phyloP scores from a whole-genome alignment of 2,113 vertebrate species.

The Periophthalmus modestus region DNA sequence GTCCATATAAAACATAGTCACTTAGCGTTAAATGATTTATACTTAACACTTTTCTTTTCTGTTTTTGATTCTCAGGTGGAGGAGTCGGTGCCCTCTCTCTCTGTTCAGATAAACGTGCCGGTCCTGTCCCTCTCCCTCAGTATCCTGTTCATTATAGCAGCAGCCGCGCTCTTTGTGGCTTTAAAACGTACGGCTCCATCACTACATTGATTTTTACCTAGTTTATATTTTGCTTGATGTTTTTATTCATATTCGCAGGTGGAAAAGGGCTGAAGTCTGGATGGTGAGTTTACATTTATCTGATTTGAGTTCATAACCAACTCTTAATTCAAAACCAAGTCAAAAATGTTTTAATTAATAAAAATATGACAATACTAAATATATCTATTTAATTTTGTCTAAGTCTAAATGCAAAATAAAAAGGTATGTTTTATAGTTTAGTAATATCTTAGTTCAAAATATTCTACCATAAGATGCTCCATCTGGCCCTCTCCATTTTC shows the following conservation, averaged over 20 bases:
- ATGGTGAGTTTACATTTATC: slow-evolving; percentile 64
- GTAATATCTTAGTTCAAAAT: too few species aligned
- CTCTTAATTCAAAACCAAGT: too few species aligned
- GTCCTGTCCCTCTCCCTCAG: slow-evolving; percentile 73
- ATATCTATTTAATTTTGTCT: too few species aligned
- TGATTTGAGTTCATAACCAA: not conserved
- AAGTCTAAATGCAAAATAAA: too few species aligned
- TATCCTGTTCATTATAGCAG: slow-evolving; percentile 57
- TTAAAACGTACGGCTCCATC: slow-evolving; percentile 64
- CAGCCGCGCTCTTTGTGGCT: slow-evolving; percentile 59
- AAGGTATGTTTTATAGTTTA: too few species aligned
- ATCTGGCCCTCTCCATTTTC: too few species aligned
- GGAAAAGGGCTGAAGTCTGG: slow-evolving; percentile 53
- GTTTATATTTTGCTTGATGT: not conserved
- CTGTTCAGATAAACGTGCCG: slow-evolving; percentile 73
- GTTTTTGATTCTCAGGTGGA: slow-evolving; percentile 56
- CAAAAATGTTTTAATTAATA: too few species aligned
- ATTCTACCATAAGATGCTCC: too few species aligned
- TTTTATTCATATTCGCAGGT: slow-evolving; percentile 40
- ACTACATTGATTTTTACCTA: not conserved
- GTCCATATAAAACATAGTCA: too few species aligned
- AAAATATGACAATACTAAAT: too few species aligned
- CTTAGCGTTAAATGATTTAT: too few species aligned
- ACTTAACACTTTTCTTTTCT: not conserved
- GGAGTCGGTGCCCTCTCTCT: slow-evolving; percentile 61